phyloP scores from a whole-genome alignment of 2,113 vertebrate species.

The Cavia porcellus region DNA sequence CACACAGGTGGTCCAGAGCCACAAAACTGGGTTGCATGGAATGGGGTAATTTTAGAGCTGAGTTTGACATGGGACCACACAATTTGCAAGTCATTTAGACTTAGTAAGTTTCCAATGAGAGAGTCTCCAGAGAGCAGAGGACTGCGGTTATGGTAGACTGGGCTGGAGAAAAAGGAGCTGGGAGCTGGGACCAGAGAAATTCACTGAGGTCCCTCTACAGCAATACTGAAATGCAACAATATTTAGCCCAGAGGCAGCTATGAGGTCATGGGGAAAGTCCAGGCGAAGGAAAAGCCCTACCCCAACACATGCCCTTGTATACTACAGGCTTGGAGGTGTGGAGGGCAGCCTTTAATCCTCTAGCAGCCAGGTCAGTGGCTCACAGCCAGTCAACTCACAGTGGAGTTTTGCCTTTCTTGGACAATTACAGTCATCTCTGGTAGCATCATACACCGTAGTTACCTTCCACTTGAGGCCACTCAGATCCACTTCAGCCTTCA shows the following conservation, averaged over 20 bases:
- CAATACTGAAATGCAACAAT: not conserved
- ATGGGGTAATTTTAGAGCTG: not conserved
- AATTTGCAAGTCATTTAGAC: not conserved
- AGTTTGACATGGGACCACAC: not conserved
- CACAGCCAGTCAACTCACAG: too few relatives aligned
- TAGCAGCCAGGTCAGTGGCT: too few relatives aligned
- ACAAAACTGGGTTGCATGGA: too few relatives aligned
- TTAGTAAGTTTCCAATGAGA: not conserved
- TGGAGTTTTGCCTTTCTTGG: not conserved
- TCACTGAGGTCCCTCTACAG: not conserved
- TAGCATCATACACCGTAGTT: not conserved
- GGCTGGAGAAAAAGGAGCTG: not conserved
- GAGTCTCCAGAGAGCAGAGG: too few relatives aligned
- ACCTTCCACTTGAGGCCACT: too few relatives aligned
- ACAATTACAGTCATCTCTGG: not conserved
- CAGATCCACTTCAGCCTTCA: not conserved
- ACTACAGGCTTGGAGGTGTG: not conserved
- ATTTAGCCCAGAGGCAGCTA: not conserved
- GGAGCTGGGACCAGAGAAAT: not conserved
- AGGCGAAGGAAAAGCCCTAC: not conserved
- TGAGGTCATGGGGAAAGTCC: not conserved
- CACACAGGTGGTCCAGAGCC: not conserved
- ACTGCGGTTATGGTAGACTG: rapidly evolving
- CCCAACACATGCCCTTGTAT: too few relatives aligned
- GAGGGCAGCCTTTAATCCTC: not conserved